These are phyloP conservation scores for Lottia gigantea DNA, from an alignment of 2,888 invertebrate genomes.

Conservation along the genomic window DNA sequence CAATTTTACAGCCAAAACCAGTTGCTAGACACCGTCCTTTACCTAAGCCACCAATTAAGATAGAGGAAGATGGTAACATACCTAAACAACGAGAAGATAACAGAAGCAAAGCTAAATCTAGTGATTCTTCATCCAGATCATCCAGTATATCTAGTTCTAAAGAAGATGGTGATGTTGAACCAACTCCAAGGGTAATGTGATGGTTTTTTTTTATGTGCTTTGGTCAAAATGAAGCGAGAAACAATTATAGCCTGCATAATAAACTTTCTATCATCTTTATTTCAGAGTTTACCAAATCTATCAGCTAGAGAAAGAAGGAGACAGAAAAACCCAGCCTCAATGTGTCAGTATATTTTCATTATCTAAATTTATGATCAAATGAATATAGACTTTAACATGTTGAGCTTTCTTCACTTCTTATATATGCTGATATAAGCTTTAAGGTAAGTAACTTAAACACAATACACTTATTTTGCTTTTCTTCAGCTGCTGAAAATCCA, in stretches of 20 bases:
- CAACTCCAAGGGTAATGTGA: slow-evolving; percentile 53
- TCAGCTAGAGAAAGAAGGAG: slow-evolving; percentile 62
- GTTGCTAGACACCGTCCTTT: slow-evolving; percentile 56
- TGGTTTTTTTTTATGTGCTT: too few species aligned
- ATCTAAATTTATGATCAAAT: too few species aligned
- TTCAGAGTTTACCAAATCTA: slow-evolving; percentile 58
- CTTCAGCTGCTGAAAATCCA: slow-evolving; percentile 52
- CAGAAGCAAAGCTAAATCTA: slow-evolving; percentile 26
- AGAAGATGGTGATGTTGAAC: slow-evolving; percentile 48
- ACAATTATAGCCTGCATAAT: too few species aligned
- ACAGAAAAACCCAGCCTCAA: slow-evolving; percentile 40
- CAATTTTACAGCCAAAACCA: slow-evolving; percentile 44
- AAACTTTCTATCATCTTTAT: slow-evolving; percentile 10
- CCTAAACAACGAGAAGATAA: slow-evolving; percentile 42
- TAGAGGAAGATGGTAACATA: slow-evolving; percentile 46
- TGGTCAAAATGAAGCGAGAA: too few species aligned
- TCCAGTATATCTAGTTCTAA: slow-evolving; percentile 55
- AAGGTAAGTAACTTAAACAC: too few species aligned
- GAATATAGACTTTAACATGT: too few species aligned
- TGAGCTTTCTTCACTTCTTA: too few species aligned
- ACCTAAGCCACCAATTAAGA: slow-evolving; percentile 49
- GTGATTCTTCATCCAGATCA: slow-evolving; percentile 42
- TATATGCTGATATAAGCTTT: too few species aligned
- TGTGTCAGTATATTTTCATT: slow-evolving; percentile 36
- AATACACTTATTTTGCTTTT: not conserved